Percentiles rank a stretch among this genome's conserved stretches.
These are phyloP conservation scores for Scortum barcoo DNA, from an alignment of 2,113 vertebrate genomes.

Conservation along the genomic window DNA sequence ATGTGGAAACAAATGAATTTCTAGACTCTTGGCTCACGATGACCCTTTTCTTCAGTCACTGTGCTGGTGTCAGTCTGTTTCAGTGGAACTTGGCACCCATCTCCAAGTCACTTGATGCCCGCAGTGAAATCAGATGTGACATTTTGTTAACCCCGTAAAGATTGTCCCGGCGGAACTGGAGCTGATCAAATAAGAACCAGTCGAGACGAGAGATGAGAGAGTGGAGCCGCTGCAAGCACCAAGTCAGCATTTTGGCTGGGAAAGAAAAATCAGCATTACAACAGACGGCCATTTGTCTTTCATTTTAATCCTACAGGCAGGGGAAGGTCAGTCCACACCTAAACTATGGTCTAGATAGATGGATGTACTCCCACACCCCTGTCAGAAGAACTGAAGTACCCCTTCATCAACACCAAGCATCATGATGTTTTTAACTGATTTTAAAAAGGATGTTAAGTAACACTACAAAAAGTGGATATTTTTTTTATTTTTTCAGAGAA, in stretches of 20 bases:
- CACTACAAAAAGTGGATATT: neutral
- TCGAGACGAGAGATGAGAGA: slow-evolving; percentile 6
- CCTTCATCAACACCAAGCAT: neutral
- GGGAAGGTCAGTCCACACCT: neutral
- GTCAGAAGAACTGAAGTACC: neutral
- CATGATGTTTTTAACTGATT: neutral
- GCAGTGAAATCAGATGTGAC: slow-evolving; percentile 71
- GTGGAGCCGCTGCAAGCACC: slow-evolving; percentile 14
- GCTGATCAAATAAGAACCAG: slow-evolving; percentile 67
- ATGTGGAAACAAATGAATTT: neutral
- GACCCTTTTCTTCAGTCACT: slow-evolving; percentile 38
- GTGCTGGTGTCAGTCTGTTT: slow-evolving; percentile 41
- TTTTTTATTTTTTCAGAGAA: neutral
- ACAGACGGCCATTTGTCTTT: slow-evolving; percentile 26
- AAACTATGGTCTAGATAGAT: neutral
- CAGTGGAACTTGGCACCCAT: slow-evolving; percentile 42
- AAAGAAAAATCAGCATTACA: slow-evolving; percentile 12
- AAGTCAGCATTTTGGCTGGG: slow-evolving; percentile 33
- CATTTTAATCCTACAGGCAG: slow-evolving; percentile 11
- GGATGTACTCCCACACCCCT: neutral
- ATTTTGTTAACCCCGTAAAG: slow-evolving; percentile 73
- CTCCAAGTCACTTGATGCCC: slow-evolving; percentile 64
- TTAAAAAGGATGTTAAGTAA: neutral
- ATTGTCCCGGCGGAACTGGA: slow-evolving; percentile 50
- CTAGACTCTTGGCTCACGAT: neutral